These are phyloP conservation scores for Epinephelus cyanopodus DNA, from an alignment of 2,113 vertebrate genomes.

Conservation along the genomic window DNA sequence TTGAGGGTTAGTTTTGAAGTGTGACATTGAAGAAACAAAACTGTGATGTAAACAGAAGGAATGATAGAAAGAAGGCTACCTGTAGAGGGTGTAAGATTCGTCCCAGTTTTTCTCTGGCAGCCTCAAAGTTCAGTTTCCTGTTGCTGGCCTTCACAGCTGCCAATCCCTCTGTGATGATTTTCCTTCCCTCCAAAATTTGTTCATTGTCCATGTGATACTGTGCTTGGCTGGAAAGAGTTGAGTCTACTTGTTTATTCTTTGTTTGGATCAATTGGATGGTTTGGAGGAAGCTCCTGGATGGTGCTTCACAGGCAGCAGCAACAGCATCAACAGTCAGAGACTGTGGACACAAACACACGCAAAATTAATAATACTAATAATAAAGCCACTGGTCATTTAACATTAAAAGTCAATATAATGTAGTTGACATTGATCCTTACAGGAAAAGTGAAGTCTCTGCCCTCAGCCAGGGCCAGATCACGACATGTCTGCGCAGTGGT, in stretches of 20 bases:
- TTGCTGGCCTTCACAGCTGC: too few relatives aligned
- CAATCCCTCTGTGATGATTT: too few relatives aligned
- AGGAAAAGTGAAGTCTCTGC: constrained; percentile 10
- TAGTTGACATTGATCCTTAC: not conserved
- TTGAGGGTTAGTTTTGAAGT: not conserved
- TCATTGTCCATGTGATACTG: not conserved
- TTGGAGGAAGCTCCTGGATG: not conserved
- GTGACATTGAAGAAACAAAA: not conserved
- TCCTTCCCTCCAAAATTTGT: too few relatives aligned
- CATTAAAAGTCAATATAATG: not conserved
- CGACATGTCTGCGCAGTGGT: not conserved
- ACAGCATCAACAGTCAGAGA: not conserved
- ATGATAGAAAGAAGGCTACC: too few relatives aligned
- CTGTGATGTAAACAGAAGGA: too few relatives aligned
- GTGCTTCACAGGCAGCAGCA: not conserved
- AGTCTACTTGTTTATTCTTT: not conserved
- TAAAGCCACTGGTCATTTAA: not conserved
- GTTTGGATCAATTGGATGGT: not conserved
- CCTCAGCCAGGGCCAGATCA: not conserved
- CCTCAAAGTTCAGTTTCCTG: too few relatives aligned
- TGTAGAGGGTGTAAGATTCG: too few relatives aligned
- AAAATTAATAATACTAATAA: not conserved
- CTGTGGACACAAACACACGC: not conserved
- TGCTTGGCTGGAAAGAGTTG: accelerated
- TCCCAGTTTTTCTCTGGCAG: too few relatives aligned